These are phyloP conservation scores for Drosophila maculinotata DNA, from an alignment of 2,888 invertebrate species.

Conservation along the genomic window DNA sequence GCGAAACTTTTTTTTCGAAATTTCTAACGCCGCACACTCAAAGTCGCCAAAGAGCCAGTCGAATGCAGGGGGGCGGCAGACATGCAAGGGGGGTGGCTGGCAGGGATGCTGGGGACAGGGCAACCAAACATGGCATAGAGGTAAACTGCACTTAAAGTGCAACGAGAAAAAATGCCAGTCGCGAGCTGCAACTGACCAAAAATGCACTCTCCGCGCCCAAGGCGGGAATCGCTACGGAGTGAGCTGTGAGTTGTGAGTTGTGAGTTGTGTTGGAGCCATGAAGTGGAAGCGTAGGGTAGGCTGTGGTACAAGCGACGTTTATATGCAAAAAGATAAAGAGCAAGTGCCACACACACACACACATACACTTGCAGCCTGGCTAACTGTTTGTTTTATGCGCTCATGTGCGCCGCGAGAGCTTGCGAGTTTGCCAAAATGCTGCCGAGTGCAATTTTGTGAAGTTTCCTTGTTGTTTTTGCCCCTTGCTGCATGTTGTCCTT, in stretches of 20 bases:
- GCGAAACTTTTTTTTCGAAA: slow-evolving; percentile 79
- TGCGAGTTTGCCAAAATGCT: slow-evolving; percentile 73
- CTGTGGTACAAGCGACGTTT: slow-evolving; percentile 60
- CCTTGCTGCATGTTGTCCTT: slow-evolving; percentile 26
- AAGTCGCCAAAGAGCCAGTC: slow-evolving; percentile 68
- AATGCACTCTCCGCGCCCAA: slow-evolving; percentile 74
- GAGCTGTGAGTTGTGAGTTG: too few relatives aligned
- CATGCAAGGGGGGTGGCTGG: slow-evolving; percentile 4
- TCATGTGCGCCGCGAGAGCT: slow-evolving; percentile 60
- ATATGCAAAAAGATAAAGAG: slow-evolving; percentile 79
- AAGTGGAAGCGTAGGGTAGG: slow-evolving; percentile 12
- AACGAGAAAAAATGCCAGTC: slow-evolving; percentile 75
- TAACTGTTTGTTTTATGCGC: slow-evolving; percentile 74
- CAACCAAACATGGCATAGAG: slow-evolving; percentile 64
- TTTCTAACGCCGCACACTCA: slow-evolving; percentile 78
- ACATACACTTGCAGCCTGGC: slow-evolving; percentile 19
- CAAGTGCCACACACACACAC: slow-evolving; percentile 64
- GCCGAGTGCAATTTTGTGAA: slow-evolving; percentile 75
- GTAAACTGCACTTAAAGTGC: slow-evolving; percentile 83
- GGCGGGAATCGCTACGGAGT: slow-evolving; percentile 26
- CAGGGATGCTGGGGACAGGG: not conserved
- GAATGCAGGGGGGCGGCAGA: slow-evolving; percentile 17
- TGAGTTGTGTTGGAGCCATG: too few relatives aligned
- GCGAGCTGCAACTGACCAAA: slow-evolving; percentile 75
- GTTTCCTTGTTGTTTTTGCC: slow-evolving; percentile 56